These are phyloP conservation scores for Tenthredo livida DNA, from an alignment of 2,888 invertebrate genomes.

Conservation along the genomic window DNA sequence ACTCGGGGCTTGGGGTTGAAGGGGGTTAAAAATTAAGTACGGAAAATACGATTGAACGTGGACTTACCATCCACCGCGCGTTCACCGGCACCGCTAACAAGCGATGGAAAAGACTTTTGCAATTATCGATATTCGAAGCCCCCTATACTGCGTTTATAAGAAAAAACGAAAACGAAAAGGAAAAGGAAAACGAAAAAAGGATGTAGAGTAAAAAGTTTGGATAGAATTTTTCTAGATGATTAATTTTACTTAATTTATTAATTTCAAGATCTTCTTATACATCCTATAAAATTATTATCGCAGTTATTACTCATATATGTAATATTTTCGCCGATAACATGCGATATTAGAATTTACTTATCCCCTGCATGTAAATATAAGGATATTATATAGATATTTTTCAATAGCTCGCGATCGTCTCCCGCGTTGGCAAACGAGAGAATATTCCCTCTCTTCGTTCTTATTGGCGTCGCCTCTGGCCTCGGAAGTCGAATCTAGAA, in stretches of 20 bases:
- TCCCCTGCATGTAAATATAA: not conserved
- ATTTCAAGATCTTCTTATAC: not conserved
- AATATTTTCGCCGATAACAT: not conserved
- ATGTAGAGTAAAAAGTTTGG: not conserved
- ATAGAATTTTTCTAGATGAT: not conserved
- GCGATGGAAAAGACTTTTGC: slow-evolving; percentile 9
- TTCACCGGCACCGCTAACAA: slow-evolving; percentile 18
- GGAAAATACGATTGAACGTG: slow-evolving; percentile 26
- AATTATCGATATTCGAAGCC: slow-evolving; percentile 41
- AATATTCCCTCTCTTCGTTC: slow-evolving; percentile 9
- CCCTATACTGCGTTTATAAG: not conserved
- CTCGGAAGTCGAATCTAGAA: not conserved
- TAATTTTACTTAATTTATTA: not conserved
- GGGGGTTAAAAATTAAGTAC: slow-evolving; percentile 10
- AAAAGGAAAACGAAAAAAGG: not conserved
- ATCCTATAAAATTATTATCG: not conserved
- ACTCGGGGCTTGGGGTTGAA: not conserved
- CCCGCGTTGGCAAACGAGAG: not conserved
- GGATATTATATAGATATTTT: not conserved
- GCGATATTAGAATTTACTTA: not conserved
- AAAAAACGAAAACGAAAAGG: not conserved
- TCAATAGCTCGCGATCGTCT: not conserved
- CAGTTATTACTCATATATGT: not conserved
- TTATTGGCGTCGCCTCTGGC: slow-evolving; percentile 6
- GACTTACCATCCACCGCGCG: slow-evolving; percentile 29